Evolutionary conservation across 2,888 invertebrate species (phyloP).

Genomic region (Chironomus riparius): DNA sequence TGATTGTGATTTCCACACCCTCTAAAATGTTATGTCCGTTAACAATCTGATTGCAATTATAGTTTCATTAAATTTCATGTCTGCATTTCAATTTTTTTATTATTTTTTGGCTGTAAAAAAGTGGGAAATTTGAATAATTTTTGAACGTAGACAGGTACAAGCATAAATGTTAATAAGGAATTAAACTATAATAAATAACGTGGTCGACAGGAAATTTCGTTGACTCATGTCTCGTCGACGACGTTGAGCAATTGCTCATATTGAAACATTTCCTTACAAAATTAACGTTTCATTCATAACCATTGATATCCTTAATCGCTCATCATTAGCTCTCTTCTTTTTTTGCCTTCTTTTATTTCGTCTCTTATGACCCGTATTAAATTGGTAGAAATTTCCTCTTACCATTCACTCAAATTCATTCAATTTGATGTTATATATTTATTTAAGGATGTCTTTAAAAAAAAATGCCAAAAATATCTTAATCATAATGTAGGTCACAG

Average conservation of each 20-base stretch:
- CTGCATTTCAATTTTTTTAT: background rate
- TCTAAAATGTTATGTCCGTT: too few species aligned
- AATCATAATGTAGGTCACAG: background rate
- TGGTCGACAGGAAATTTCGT: background rate
- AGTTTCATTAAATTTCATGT: background rate
- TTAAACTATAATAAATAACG: background rate
- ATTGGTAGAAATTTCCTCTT: background rate
- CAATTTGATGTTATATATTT: too few species aligned
- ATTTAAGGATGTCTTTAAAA: background rate
- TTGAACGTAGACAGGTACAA: background rate
- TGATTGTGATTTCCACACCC: background rate
- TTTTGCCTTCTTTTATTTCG: background rate
- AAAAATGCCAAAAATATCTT: background rate
- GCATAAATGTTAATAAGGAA: background rate
- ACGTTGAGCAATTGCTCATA: background rate
- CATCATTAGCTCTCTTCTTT: background rate
- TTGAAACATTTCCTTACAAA: background rate
- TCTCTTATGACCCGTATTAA: background rate
- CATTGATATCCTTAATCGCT: background rate
- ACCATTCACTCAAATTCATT: background rate
- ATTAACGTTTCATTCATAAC: background rate
- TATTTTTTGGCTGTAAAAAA: background rate
- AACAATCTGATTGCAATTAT: background rate
- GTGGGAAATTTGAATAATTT: background rate
- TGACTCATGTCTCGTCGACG: background rate